Base-by-base conservation (phyloP, 2,113 vertebrate genomes). In the Melanerpes aurifrons region DNA sequence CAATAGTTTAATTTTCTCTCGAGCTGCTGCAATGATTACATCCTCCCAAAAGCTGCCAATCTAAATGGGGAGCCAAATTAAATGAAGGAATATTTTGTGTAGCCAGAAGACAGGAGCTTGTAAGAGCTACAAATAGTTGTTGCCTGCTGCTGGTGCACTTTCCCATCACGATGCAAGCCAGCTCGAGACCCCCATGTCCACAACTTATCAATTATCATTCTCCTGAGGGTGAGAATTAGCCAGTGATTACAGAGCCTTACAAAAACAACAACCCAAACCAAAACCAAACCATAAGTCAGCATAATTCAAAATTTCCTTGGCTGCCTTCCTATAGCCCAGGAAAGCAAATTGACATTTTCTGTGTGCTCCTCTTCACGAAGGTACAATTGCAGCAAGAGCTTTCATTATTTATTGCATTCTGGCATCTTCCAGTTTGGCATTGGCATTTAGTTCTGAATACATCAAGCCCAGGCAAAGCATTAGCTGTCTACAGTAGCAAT, bases 21-120 rank as follows among this genome's bases (percentile, higher is more conserved):
- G n/a, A 50, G n/a, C 54, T 92, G 66, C 80, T 78, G 81, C 86
- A 90, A 77, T 81, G 29, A 54, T 71, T 86, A 56, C 8, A 29
- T 81, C 62, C 29, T 74, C 21, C 40, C 81, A 31, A 90, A 81
- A 68, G 29, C 9, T 81, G 77, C 17, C 47, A 28, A 45, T 78
- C 32, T 89, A 59, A 78, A 81, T 16, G 81, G 48, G 29, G 62
- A 94, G 31, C 32, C 62, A 94, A 89, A 78, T 92, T 63, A 92
- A 87, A 81, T 54, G 40, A 77, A 92, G 50, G 25, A 83, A 59
- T 77, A 43, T 6, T 76, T 87, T 90, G 79, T 72, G 73, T 40
- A 89, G 64, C 40, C 29, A 87, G 69, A 88, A 90, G 35, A 86
- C 12, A 31, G 16, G 28, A 85, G 28, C 35, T 82, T 79, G 6